These are phyloP conservation scores for Esox lucius DNA, from an alignment of 2,797 vertebrate species.

Conservation along the genomic window DNA sequence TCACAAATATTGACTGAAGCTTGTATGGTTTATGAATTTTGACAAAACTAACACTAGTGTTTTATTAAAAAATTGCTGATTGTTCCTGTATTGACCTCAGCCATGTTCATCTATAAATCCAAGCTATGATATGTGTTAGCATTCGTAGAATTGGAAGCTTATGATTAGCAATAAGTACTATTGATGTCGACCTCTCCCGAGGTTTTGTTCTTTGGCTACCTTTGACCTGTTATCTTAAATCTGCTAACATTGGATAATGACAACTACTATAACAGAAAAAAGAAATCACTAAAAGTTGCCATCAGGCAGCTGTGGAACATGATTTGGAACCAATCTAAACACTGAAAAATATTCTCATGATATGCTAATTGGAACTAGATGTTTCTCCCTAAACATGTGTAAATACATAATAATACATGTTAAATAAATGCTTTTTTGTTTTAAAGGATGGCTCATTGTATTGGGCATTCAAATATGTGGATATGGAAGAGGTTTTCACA, in stretches of 20 bases:
- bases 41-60: conserved; percentile 41
- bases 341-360: conserved; percentile 65
- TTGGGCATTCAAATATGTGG: conserved; percentile 26
- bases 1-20: conserved; percentile 50
- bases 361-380: conserved; percentile 64
- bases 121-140: conserved; percentile 28
- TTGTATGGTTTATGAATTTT: conserved; percentile 42
- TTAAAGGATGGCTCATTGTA: conserved; percentile 39
- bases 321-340: conserved; percentile 60
- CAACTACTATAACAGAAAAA: conserved; percentile 50
- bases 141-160: conserved; percentile 28
- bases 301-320: conserved; percentile 53
- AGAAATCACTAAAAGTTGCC: conserved; percentile 56
- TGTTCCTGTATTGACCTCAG: conserved; percentile 26
- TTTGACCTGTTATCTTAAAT: conserved; percentile 62
- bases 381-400: conserved; percentile 56
- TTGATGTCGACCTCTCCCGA: conserved; percentile 41
- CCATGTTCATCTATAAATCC: conserved; percentile 45
- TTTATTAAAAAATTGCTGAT: conserved; percentile 22
- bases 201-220: conserved; percentile 74
- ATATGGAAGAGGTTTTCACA: conserved; percentile 19
- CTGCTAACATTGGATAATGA: conserved; percentile 48
- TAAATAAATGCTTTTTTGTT: conserved; percentile 58
- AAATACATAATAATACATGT: conserved; percentile 58
- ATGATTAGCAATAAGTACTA: conserved; percentile 37